These are phyloP conservation scores for Actinemys pallida DNA, from an alignment of 2,113 vertebrate species.

Conservation along the genomic window DNA sequence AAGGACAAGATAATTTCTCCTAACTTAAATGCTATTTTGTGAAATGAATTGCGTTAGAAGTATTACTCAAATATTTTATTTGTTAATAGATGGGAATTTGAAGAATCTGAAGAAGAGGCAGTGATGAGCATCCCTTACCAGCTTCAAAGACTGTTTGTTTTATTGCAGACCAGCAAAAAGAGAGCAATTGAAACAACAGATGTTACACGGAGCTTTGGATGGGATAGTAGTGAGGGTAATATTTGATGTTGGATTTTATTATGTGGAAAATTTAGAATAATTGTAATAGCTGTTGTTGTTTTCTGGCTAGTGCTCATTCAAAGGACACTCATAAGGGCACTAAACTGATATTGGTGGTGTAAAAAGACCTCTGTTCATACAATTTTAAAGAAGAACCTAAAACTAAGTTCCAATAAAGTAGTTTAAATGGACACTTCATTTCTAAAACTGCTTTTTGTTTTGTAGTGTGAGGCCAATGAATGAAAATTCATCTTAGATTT, in stretches of 20 bases:
- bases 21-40: constrained; percentile 10
- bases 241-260: neutral
- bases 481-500: neutral
- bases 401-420: neutral
- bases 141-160: constrained; percentile 96
- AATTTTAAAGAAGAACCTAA: neutral
- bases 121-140: constrained; percentile 97
- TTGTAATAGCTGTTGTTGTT: neutral
- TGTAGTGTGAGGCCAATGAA: neutral
- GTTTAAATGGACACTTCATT: neutral
- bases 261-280: neutral
- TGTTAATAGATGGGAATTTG: constrained; percentile 94
- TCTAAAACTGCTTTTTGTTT: neutral
- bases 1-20: neutral
- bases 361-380: neutral
- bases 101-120: constrained; percentile 96
- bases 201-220: constrained; percentile 97
- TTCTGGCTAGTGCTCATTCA: constrained; percentile 18
- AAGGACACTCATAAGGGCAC: neutral
- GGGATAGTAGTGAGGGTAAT: constrained; percentile 98
- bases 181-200: constrained; percentile 98
- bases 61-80: constrained; percentile 43
- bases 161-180: constrained; percentile 98
- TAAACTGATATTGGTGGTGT: neutral
- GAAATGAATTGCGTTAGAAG: constrained; percentile 16